A percentile compares a stretch with the other conserved stretches of the same genome.
Conservation (phyloP, 2,797 vertebrate genomes). For the Phylloscopus collybita region DNA sequence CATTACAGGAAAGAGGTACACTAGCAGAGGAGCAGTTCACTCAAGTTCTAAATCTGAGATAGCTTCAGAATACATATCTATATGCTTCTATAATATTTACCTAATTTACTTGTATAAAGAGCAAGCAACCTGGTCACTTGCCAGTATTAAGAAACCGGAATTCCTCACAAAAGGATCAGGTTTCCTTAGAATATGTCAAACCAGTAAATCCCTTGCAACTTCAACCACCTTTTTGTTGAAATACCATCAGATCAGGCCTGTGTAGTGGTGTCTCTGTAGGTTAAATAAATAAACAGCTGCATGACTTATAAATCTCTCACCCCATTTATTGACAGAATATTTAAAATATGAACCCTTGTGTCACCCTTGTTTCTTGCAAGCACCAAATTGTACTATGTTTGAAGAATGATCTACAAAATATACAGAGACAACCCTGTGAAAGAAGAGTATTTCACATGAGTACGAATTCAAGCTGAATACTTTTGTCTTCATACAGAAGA, state of each 20-base stretch:
- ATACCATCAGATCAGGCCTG: background rate
- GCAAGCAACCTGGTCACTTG: background rate
- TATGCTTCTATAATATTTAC: background rate
- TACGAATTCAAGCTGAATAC: background rate
- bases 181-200: background rate
- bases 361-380: background rate
- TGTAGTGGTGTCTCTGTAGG: background rate
- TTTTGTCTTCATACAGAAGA: background rate
- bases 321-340: background rate
- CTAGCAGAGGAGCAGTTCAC: background rate
- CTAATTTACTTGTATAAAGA: background rate
- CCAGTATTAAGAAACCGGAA: background rate
- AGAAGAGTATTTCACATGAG: background rate
- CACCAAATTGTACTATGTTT: fast-evolving
- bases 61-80: background rate
- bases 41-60: background rate
- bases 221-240: background rate
- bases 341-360: background rate
- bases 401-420: background rate
- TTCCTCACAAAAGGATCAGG: background rate
- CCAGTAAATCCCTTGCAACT: background rate
- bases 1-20: background rate
- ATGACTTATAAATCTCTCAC: background rate
- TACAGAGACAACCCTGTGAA: background rate
- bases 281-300: background rate